These are phyloP conservation scores for Neosilurus mollespiculum DNA, from an alignment of 2,797 vertebrate genomes.

Conservation along the genomic window DNA sequence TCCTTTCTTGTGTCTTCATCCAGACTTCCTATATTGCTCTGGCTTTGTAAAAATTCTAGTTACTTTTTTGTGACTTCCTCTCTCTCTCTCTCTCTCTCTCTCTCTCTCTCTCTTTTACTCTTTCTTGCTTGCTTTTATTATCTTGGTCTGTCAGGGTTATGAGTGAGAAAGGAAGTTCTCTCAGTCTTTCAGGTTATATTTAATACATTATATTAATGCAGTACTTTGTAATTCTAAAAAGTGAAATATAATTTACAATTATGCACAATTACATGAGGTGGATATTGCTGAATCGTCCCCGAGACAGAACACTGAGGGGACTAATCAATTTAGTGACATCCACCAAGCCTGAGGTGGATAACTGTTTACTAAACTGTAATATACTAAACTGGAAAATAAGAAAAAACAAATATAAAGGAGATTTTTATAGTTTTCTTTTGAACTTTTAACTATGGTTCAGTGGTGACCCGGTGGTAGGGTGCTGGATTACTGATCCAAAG, in stretches of 20 bases:
- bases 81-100: neutral
- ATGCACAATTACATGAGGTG: neutral
- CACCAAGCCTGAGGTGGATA: no score
- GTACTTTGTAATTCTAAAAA: neutral
- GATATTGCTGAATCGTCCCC: no score
- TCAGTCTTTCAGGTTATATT: neutral
- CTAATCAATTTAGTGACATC: no score
- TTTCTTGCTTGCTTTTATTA: neutral
- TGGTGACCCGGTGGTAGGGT: no score
- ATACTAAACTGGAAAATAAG: no score
- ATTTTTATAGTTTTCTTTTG: no score
- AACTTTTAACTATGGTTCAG: no score
- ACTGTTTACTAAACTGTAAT: no score
- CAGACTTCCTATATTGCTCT: neutral
- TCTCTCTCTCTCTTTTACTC: neutral
- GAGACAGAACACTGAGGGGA: no score
- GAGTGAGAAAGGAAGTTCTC: neutral
- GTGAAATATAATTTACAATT: neutral
- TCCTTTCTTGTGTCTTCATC: conserved; percentile 22
- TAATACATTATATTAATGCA: neutral
- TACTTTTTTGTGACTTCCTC: neutral
- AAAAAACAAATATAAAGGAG: no score
- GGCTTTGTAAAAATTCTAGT: neutral
- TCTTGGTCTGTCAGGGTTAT: neutral
- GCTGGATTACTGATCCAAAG: no score